Evolutionary conservation across 2,888 invertebrate species (phyloP).

Genomic region (Tinea semifulvella): DNA sequence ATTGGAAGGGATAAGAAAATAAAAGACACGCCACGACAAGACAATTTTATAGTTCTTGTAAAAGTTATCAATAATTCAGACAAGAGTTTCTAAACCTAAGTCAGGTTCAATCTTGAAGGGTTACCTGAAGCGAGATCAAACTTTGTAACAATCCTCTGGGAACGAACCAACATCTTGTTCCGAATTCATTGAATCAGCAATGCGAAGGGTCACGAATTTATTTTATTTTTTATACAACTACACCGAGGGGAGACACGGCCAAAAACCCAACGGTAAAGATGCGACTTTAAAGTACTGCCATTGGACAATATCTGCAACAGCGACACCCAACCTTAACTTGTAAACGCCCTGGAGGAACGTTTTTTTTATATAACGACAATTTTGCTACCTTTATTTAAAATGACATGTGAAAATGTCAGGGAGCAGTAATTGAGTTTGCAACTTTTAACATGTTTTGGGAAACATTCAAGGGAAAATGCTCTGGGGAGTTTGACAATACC

Average conservation of each 20-base stretch:
- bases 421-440: conserved; percentile 1
- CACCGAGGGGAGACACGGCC: conserved; percentile 26
- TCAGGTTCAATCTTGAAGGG: background rate
- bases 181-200: conserved; percentile 28
- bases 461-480: background rate
- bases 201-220: conserved; percentile 24
- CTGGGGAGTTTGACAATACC: too few species aligned
- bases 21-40: too few species aligned
- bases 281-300: conserved; percentile 36
- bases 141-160: conserved; percentile 24
- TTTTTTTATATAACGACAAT: background rate
- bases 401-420: background rate
- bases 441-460: background rate
- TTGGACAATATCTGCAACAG: conserved; percentile 41
- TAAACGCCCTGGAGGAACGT: conserved; percentile 16
- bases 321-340: conserved; percentile 30
- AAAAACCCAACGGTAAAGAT: conserved; percentile 32
- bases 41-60: too few species aligned
- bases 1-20: too few species aligned
- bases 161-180: conserved; percentile 25
- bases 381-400: conserved; percentile 4
- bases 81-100: too few species aligned
- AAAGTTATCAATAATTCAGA: too few species aligned
- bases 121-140: conserved; percentile 20
- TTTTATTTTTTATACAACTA: conserved; percentile 40